Conservation (phyloP, 1,140 invertebrate genomes). For the Cydia amplana region DNA sequence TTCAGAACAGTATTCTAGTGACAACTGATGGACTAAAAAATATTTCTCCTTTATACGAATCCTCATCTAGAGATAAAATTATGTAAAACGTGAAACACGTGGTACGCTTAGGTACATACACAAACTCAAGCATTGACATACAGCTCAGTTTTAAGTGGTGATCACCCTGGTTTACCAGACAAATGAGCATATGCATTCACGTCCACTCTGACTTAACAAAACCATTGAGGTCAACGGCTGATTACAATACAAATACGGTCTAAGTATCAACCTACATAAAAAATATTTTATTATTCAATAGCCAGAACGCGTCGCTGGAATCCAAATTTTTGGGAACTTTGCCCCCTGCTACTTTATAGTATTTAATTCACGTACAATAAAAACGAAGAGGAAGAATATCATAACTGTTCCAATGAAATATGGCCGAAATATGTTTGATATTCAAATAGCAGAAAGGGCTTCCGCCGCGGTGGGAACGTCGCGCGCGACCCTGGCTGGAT, state of each 20-base stretch:
- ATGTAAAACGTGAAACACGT: too few relatives aligned
- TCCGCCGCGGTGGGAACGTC: conserved; percentile 67
- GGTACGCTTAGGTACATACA: too few relatives aligned
- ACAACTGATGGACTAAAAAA: too few relatives aligned
- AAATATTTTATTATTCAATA: conserved; percentile 40
- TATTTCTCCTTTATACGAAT: too few relatives aligned
- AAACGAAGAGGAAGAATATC: conserved; percentile 73
- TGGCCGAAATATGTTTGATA: conserved; percentile 75
- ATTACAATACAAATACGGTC: conserved; percentile 41
- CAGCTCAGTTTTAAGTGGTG: neutral
- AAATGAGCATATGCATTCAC: neutral
- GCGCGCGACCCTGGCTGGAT: conserved; percentile 41
- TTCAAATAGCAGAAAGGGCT: conserved; percentile 73
- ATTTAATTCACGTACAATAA: conserved; percentile 68
- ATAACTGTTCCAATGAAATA: conserved; percentile 77
- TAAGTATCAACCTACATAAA: conserved; percentile 33
- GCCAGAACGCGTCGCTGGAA: conserved; percentile 23
- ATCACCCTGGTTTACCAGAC: neutral
- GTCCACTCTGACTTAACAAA: conserved; percentile 19
- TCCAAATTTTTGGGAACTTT: conserved; percentile 44
- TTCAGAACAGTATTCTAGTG: too few relatives aligned
- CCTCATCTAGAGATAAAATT: too few relatives aligned
- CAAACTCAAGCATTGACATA: too few relatives aligned
- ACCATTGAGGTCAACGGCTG: conserved; percentile 29
- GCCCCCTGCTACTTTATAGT: conserved; percentile 41